These are phyloP conservation scores for Phalangium opilio DNA, from an alignment of 2,888 invertebrate genomes.

Conservation along the genomic window DNA sequence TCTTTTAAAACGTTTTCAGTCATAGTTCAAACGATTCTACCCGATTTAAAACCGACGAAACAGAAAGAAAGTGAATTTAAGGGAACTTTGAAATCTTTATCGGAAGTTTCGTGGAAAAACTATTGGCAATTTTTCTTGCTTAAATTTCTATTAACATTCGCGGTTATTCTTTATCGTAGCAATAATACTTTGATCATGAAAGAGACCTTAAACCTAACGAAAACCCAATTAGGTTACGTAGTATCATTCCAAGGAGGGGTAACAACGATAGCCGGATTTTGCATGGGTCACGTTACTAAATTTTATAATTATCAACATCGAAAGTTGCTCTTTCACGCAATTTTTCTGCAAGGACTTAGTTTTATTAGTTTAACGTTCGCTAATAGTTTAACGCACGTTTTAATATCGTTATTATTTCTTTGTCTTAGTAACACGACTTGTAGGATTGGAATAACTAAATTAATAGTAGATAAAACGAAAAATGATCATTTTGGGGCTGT, in stretches of 20 bases:
- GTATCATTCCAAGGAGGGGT: slow-evolving; percentile 28
- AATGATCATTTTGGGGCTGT: slow-evolving; percentile 24
- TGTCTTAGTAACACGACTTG: slow-evolving; percentile 26
- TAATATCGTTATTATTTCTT: slow-evolving; percentile 25
- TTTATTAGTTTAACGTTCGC: slow-evolving; percentile 21
- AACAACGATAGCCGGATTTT: slow-evolving; percentile 26
- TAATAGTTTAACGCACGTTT: slow-evolving; percentile 22
- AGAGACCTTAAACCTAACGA: slow-evolving; percentile 25
- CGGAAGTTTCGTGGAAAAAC: slow-evolving; percentile 24
- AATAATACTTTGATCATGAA: slow-evolving; percentile 27
- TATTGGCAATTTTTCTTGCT: slow-evolving; percentile 30
- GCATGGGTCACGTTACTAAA: slow-evolving; percentile 25
- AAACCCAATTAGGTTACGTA: slow-evolving; percentile 27
- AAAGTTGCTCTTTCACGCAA: slow-evolving; percentile 23
- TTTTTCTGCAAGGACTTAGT: slow-evolving; percentile 20
- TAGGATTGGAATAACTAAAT: slow-evolving; percentile 26
- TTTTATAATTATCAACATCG: slow-evolving; percentile 23
- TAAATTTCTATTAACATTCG: slow-evolving; percentile 29
- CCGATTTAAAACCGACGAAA: background rate
- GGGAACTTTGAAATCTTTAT: slow-evolving; percentile 18
- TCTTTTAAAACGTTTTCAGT: background rate
- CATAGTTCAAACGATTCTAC: background rate
- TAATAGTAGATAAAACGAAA: slow-evolving; percentile 25
- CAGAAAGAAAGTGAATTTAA: background rate
- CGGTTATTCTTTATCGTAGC: slow-evolving; percentile 28